Percentiles rank a stretch among this genome's conserved stretches.
These are phyloP conservation scores for Trimorus sp. DNA, from an alignment of 2,888 invertebrate species.

Conservation along the genomic window DNA sequence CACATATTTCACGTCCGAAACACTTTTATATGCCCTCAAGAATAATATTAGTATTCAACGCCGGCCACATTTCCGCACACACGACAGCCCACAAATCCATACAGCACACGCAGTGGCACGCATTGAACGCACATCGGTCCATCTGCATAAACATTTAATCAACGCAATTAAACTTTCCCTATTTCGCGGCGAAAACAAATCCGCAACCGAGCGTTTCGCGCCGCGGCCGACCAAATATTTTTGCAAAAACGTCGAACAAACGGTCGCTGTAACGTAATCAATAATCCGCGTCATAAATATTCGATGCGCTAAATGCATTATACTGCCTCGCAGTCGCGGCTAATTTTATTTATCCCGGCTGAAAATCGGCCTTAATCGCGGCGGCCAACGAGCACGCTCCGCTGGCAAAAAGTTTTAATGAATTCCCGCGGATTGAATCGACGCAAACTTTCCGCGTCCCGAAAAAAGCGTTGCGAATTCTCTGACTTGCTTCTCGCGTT, in stretches of 20 bases:
- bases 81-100: too few relatives aligned
- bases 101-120: too few relatives aligned
- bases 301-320: constrained; percentile 22
- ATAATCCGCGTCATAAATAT: constrained; percentile 27
- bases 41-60: too few relatives aligned
- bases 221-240: not conserved
- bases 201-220: too few relatives aligned
- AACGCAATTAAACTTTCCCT: too few relatives aligned
- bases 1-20: too few relatives aligned
- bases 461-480: constrained; percentile 21
- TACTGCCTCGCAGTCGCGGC: not conserved
- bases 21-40: too few relatives aligned
- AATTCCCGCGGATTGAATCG: constrained; percentile 26
- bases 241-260: not conserved
- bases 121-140: too few relatives aligned
- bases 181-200: too few relatives aligned
- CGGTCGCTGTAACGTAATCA: constrained; percentile 8
- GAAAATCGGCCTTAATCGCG: constrained; percentile 20
- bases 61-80: too few relatives aligned
- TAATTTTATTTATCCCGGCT: constrained; percentile 26
- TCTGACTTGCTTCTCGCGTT: constrained; percentile 1
- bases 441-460: constrained; percentile 1
- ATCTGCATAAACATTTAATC: too few relatives aligned
- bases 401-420: constrained; percentile 29
- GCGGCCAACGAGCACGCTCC: constrained; percentile 22